Evolutionary conservation across 2,113 vertebrate species (phyloP), one percentile per base, ranked within the genome.

Genomic region (Lota lota): DNA sequence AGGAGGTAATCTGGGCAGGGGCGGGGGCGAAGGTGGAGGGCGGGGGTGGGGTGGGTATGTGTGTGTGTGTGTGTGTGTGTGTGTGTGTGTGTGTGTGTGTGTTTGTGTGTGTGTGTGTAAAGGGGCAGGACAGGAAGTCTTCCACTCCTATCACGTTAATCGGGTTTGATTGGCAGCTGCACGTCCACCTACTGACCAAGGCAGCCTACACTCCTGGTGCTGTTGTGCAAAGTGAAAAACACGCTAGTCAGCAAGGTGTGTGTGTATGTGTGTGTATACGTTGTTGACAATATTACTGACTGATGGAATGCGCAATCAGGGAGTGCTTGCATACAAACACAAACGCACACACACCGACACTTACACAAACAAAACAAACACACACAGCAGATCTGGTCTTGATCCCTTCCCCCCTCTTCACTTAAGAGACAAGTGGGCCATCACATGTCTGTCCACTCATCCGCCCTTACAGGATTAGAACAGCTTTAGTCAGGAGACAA

Each of bases 381-480:
- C 24, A 72, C 66, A 69, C 8, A 63, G 70, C 74, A 68, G 88
- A 89, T 87, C 82, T 88, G 87, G 67, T 66, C 69, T 22, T 67
- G 85, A 88, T 88, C 58, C 74, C 75, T 75, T 21, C 36, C 73
- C 66, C 19, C 68, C 33, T 18, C 15, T 36, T 53, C 67, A 81
- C 72, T 75, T 79, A 74, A 76, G 82, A 87, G 79, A 88, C 88
- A 88, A 88, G 83, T 89, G 85, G 80, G 79, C 61, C 79, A 85
- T 87, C 86, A 89, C 88, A 85, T 88, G 89, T 80, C 85, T 82
- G 77, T 76, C 83, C 80, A 90, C 88, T 90, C 89, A 91, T 90
- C 89, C 87, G 74, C 79, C 86, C 88, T 92, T 85, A 90, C 80
- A 85, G 85, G 89, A 92, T 92, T 90, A 92, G 61, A 24, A 74